Evolutionary conservation across 2,888 invertebrate species (phyloP).

Genomic region (Junonia oenone): DNA sequence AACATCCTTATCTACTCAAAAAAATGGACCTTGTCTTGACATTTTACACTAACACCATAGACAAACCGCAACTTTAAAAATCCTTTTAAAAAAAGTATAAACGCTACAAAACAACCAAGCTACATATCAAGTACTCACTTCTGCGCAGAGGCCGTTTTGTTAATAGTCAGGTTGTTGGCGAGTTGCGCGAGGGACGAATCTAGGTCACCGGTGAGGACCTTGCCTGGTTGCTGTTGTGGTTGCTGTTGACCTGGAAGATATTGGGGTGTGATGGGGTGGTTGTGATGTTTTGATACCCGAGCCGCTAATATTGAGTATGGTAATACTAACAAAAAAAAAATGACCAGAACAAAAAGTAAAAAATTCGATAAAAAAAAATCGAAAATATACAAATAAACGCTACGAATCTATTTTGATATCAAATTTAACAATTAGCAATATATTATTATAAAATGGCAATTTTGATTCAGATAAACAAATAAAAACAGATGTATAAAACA

Average conservation of each 20-base stretch:
- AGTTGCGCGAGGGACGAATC: conserved; percentile 95
- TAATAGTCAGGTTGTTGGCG: conserved; percentile 94
- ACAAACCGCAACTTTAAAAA: too few relatives aligned
- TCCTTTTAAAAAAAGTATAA: too few relatives aligned
- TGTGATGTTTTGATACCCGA: background rate
- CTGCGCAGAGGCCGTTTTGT: conserved; percentile 84
- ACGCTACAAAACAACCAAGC: too few relatives aligned
- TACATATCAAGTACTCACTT: conserved; percentile 80
- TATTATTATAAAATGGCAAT: too few relatives aligned
- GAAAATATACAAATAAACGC: too few relatives aligned
- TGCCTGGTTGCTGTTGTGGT: conserved; percentile 71
- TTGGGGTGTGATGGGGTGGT: background rate
- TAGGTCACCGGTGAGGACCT: conserved; percentile 94
- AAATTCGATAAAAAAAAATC: background rate
- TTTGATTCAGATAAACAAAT: too few relatives aligned
- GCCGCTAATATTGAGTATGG: background rate
- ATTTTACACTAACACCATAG: too few relatives aligned
- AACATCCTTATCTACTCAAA: too few relatives aligned
- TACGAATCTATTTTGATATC: too few relatives aligned
- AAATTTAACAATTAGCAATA: background rate
- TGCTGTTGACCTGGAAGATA: conserved; percentile 50
- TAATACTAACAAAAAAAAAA: background rate
- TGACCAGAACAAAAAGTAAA: background rate
- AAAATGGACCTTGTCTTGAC: too few relatives aligned
- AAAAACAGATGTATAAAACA: too few relatives aligned